These are phyloP conservation scores for Apis laboriosa DNA, from an alignment of 1,140 invertebrate genomes.

Conservation along the genomic window DNA sequence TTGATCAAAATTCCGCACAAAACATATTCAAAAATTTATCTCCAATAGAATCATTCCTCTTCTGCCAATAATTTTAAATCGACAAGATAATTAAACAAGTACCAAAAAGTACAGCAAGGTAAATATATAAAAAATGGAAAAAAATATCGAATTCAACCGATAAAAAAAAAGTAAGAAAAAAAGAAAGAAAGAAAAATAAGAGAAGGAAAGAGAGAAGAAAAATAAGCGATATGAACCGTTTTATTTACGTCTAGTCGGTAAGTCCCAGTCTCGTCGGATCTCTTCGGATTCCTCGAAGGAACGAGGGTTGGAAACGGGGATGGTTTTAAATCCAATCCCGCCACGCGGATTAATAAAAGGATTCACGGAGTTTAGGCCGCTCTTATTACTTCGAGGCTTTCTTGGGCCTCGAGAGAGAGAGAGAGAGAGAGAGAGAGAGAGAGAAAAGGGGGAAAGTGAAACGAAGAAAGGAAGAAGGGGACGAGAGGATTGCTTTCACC, in stretches of 20 bases:
- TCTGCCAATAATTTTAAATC: too few relatives aligned
- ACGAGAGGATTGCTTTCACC: background rate
- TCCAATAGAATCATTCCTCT: too few relatives aligned
- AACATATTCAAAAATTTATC: too few relatives aligned
- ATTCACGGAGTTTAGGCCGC: slow-evolving; percentile 78
- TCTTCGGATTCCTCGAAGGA: slow-evolving; percentile 19
- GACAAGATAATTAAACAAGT: background rate
- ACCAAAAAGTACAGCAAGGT: background rate
- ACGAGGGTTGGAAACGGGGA: slow-evolving; percentile 38
- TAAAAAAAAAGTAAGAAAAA: background rate
- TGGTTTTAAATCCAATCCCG: slow-evolving; percentile 76
- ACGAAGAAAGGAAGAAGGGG: too few relatives aligned
- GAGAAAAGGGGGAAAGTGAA: background rate
- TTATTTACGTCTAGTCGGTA: background rate
- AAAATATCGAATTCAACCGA: background rate
- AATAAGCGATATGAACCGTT: slow-evolving; percentile 14
- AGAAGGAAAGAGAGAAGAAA: background rate
- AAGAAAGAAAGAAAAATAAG: too few relatives aligned
- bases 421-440: background rate
- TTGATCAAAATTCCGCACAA: too few relatives aligned
- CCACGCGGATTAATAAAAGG: slow-evolving; percentile 78
- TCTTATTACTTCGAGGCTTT: slow-evolving; percentile 76
- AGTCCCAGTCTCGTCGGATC: slow-evolving; percentile 14
- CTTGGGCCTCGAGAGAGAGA: slow-evolving; percentile 61
- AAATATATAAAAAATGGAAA: background rate